Evolutionary conservation across 2,888 invertebrate species (phyloP).

Genomic region (Drepana falcataria): DNA sequence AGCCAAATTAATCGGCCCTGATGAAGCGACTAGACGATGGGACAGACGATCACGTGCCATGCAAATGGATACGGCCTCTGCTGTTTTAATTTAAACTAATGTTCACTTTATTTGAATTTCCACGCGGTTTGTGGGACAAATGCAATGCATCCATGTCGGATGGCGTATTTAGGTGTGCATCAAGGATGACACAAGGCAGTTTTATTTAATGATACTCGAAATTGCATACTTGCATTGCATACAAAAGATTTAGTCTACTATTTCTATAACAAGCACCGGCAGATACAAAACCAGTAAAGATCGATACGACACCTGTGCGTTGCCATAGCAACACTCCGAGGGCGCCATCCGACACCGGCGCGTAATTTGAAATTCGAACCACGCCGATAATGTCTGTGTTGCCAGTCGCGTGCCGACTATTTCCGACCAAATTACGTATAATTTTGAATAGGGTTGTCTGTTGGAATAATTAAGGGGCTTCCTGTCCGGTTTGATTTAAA

Average conservation of each 20-base stretch:
- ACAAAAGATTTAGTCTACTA: too few species aligned
- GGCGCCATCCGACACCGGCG: conserved; percentile 72
- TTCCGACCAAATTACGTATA: conserved; percentile 58
- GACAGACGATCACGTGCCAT: conserved; percentile 73
- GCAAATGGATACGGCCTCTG: conserved; percentile 72
- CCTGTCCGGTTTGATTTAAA: conserved; percentile 21
- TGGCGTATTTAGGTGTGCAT: neutral
- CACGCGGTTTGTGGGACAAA: conserved; percentile 1
- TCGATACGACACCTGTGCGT: conserved; percentile 75
- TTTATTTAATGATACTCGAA: neutral
- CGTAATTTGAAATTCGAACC: conserved; percentile 77
- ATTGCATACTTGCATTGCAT: too few species aligned
- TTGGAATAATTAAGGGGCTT: conserved; percentile 38
- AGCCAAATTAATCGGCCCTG: conserved; percentile 61
- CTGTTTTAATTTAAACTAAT: conserved; percentile 48
- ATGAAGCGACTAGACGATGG: conserved; percentile 69
- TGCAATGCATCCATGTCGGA: neutral
- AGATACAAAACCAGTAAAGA: conserved; percentile 39
- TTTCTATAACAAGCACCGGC: conserved; percentile 16
- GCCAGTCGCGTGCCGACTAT: conserved; percentile 55
- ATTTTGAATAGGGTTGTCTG: conserved; percentile 51
- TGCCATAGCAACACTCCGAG: conserved; percentile 61
- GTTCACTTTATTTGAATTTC: conserved; percentile 42
- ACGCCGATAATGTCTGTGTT: conserved; percentile 68
- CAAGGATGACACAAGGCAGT: neutral